Conservation (phyloP, 2,888 invertebrate species). For the Aspidiotus rigidus region DNA sequence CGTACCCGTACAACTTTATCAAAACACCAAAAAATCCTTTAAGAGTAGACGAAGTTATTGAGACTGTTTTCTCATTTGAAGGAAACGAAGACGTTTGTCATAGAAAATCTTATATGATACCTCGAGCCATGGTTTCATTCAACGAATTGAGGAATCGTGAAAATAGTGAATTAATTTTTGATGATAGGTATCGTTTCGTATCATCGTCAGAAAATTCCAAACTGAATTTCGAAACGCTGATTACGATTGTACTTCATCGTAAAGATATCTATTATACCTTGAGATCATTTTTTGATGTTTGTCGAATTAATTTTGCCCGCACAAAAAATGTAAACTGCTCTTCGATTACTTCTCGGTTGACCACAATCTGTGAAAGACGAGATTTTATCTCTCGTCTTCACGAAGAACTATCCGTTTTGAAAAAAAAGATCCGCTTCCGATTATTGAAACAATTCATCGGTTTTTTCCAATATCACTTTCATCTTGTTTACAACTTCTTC, state of each 20-base stretch:
- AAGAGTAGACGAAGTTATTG: not conserved
- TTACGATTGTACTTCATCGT: not conserved
- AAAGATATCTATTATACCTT: not conserved
- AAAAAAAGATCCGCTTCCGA: not conserved
- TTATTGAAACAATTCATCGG: not conserved
- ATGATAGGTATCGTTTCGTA: not conserved
- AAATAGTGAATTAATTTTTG: not conserved
- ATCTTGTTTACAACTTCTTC: not conserved
- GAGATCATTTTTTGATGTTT: not conserved
- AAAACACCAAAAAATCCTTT: not conserved
- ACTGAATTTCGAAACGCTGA: not conserved
- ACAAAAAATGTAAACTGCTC: not conserved
- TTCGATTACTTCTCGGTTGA: not conserved
- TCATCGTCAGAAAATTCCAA: not conserved
- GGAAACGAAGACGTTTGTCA: not conserved
- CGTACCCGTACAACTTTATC: slow-evolving; percentile 4
- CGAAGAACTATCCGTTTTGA: not conserved
- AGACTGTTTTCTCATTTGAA: not conserved
- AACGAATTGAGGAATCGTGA: not conserved
- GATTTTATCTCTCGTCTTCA: not conserved
- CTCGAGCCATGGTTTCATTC: not conserved
- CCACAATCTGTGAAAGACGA: not conserved
- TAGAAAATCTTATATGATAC: not conserved
- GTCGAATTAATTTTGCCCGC: not conserved
- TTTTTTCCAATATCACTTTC: not conserved